phyloP scores from a whole-genome alignment of 2,113 vertebrate species.

The Oxygymnocypris stewartii region DNA sequence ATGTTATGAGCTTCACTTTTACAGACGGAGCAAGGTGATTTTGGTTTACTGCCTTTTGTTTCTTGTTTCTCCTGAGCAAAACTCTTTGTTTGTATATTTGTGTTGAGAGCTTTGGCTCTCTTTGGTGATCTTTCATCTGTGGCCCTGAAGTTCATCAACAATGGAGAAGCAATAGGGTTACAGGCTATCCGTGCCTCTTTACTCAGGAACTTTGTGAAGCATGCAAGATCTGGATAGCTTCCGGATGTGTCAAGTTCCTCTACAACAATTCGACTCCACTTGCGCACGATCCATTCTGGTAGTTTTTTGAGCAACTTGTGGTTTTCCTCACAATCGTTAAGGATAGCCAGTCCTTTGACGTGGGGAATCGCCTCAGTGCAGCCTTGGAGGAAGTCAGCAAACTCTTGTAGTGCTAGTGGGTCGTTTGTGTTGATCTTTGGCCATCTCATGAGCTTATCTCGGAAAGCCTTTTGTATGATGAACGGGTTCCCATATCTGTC shows the following conservation, averaged over 20 bases:
- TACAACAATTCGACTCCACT: conserved; percentile 40
- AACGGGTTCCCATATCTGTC: too few relatives aligned
- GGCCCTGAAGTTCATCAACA: conserved; percentile 12
- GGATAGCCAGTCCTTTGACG: conserved; percentile 37
- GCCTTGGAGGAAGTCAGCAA: too few relatives aligned
- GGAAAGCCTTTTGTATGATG: too few relatives aligned
- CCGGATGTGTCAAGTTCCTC: conserved; percentile 42
- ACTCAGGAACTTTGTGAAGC: conserved; percentile 19
- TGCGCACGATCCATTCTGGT: conserved; percentile 42
- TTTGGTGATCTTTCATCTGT: conserved; percentile 33
- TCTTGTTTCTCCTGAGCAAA: neutral
- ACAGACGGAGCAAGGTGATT: conserved; percentile 24
- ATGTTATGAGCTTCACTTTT: conserved; percentile 35
- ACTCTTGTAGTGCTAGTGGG: too few relatives aligned
- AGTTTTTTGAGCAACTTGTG: conserved; percentile 54
- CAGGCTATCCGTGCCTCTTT: conserved; percentile 44
- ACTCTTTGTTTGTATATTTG: neutral
- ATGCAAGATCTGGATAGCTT: conserved; percentile 34
- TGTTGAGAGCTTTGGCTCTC: conserved; percentile 35
- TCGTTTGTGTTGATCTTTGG: too few relatives aligned
- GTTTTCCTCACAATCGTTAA: conserved; percentile 50
- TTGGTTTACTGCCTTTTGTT: conserved; percentile 11
- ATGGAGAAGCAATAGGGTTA: conserved; percentile 33
- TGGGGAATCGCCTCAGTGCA: conserved; percentile 24
- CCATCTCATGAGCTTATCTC: too few relatives aligned